Base-by-base conservation (phyloP, 2,888 invertebrate species). In the Cheilosia variabilis region DNA sequence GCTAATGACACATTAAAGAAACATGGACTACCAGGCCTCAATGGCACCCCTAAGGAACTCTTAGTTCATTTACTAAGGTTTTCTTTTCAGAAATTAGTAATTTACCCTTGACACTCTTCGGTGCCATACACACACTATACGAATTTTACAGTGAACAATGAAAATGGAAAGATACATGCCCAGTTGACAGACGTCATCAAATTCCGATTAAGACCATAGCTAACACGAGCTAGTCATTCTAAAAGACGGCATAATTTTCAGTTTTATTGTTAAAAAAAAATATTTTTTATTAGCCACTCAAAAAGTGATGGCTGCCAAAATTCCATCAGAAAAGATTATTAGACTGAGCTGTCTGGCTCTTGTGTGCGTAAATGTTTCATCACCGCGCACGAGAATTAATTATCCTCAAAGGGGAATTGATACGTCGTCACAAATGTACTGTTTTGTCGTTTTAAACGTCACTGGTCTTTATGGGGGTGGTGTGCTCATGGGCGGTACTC, bases 321-420 rank as follows among this genome's bases (percentile, higher is more conserved):
- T 66, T 22, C 37, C 13, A 57, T 57, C 1, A n/a, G 47, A 68
- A 45, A 41, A 43, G 34, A 62, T 55, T 47, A 45, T 37, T 55
- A 15, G 43, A 15, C 34, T 15, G 55, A 27, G 66, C 68, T 58
- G 76, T 58, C 60, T 76, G 52, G 50, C 34, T 52, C 63, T 53
- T 27, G 55, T 78, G 50, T 78, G 78, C 69, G 62, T 78, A 78
- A 63, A 71, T 78, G 43, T 63, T 69, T 69, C 60, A 78, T 69
- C 69, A 55, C 13, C 13, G 43, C 53, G 57, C 22, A 63, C 41
- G 63, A 63, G n/a, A 71, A 75, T 62, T 68, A 66, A 80, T 73
- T 68, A 24, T 45, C 15, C n/a, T 31, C 52, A 24, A 10, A 68
- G 45, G 24, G 7, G 66, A 58, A 52, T 41, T 41, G 50, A 24